These are phyloP conservation scores for Pituophis catenifer DNA, from an alignment of 2,113 vertebrate genomes.

Conservation along the genomic window DNA sequence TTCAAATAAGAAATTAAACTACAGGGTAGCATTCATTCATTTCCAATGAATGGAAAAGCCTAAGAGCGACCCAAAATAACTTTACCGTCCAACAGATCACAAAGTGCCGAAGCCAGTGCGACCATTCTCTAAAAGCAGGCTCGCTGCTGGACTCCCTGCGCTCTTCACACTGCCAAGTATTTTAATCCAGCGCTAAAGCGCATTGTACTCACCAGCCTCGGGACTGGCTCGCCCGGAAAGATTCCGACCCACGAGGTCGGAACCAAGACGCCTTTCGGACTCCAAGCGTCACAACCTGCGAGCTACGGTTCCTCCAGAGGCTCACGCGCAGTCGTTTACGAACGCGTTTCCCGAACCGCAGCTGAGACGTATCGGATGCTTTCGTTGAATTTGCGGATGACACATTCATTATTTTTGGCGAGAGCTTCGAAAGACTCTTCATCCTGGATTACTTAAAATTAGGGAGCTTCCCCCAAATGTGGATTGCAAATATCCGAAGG, in stretches of 20 bases:
- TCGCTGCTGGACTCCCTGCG: neutral
- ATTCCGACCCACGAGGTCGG: neutral
- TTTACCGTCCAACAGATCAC: neutral
- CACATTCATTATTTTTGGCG: neutral
- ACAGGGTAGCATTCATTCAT: neutral
- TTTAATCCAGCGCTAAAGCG: neutral
- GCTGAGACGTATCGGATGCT: neutral
- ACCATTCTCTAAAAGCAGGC: neutral
- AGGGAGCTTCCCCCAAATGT: neutral
- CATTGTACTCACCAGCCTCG: neutral
- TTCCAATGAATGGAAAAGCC: neutral
- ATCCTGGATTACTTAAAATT: neutral
- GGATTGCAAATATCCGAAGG: neutral
- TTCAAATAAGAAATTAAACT: neutral
- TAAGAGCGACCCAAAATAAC: neutral
- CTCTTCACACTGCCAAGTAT: no score
- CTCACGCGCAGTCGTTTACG: accelerated
- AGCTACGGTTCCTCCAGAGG: slow-evolving; percentile 13
- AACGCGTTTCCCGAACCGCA: accelerated
- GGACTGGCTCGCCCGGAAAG: neutral
- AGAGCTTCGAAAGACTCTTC: neutral
- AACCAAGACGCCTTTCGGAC: neutral
- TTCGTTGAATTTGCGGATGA: neutral
- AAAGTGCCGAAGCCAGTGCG: neutral
- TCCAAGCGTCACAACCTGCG: neutral